Evolutionary conservation across 2,797 vertebrate species (phyloP).

Genomic region (Anomalospiza imberbis): DNA sequence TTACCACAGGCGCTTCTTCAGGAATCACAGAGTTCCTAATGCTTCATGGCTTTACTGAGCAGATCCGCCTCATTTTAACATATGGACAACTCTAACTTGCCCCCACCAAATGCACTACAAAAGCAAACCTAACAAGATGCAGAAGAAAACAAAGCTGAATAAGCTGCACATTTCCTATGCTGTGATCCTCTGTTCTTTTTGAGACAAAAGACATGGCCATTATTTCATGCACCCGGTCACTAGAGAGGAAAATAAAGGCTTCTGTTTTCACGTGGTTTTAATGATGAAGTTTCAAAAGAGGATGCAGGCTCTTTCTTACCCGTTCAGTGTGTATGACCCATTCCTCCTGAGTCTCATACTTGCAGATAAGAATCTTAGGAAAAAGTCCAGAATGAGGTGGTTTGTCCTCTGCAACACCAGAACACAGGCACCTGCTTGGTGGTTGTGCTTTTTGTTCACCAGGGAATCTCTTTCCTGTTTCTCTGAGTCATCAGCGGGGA

Average conservation of each 20-base stretch:
- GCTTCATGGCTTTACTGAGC: background rate
- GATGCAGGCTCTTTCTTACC: constrained; percentile 72
- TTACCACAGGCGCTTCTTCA: background rate
- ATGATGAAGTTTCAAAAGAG: background rate
- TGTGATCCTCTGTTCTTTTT: background rate
- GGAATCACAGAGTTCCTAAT: background rate
- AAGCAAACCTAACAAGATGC: background rate
- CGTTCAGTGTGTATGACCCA: constrained; percentile 84
- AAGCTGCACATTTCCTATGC: background rate
- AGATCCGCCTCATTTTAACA: background rate
- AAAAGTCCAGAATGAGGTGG: constrained; percentile 80
- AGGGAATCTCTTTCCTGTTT: constrained; percentile 63
- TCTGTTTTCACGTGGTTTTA: background rate
- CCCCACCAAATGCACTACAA: background rate
- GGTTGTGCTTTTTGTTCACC: constrained; percentile 8
- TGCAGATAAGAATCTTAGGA: constrained; percentile 79
- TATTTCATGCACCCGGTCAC: background rate
- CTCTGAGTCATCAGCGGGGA: constrained; percentile 56
- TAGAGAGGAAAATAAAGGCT: background rate
- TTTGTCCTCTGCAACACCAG: constrained; percentile 51
- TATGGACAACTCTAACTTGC: background rate
- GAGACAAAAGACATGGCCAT: background rate
- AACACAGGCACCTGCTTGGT: constrained; percentile 63
- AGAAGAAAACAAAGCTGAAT: background rate
- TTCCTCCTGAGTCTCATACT: constrained; percentile 85